These are phyloP conservation scores for Tetragnatha montana DNA, from an alignment of 2,888 invertebrate species.

Conservation along the genomic window DNA sequence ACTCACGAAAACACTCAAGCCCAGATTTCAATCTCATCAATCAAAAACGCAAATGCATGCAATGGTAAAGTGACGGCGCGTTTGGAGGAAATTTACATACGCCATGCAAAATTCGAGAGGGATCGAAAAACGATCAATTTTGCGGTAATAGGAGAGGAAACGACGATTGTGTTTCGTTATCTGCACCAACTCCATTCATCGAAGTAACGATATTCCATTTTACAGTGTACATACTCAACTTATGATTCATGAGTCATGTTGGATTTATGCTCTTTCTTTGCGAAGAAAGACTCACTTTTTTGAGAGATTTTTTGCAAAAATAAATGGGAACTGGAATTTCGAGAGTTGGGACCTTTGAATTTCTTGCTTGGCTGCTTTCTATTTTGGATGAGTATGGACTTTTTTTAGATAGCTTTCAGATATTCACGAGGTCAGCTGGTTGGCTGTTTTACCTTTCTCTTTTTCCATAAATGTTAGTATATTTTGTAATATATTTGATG, in stretches of 20 bases:
- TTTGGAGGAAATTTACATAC: conserved; percentile 29
- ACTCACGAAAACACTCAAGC: not conserved
- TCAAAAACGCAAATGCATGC: not conserved
- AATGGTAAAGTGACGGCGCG: not conserved
- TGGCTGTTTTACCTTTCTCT: no score
- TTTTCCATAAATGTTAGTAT: no score
- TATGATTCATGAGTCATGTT: conserved; percentile 41
- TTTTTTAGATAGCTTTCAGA: no score
- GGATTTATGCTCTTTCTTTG: not conserved
- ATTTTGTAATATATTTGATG: no score
- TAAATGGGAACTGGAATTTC: not conserved
- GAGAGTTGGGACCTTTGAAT: no score
- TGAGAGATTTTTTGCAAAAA: not conserved
- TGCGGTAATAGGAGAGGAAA: not conserved
- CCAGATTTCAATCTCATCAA: not conserved
- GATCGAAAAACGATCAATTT: conserved; percentile 52
- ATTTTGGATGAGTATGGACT: no score
- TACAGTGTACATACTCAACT: conserved; percentile 29
- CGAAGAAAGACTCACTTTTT: not conserved
- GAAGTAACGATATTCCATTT: conserved; percentile 13
- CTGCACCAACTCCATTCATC: conserved; percentile 17
- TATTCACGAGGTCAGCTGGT: no score
- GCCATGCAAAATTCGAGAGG: conserved; percentile 14
- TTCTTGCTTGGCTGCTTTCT: no score
- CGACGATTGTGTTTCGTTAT: conserved; percentile 37